phyloP scores from a whole-genome alignment of 2,888 invertebrate species.

The Thera obeliscata region DNA sequence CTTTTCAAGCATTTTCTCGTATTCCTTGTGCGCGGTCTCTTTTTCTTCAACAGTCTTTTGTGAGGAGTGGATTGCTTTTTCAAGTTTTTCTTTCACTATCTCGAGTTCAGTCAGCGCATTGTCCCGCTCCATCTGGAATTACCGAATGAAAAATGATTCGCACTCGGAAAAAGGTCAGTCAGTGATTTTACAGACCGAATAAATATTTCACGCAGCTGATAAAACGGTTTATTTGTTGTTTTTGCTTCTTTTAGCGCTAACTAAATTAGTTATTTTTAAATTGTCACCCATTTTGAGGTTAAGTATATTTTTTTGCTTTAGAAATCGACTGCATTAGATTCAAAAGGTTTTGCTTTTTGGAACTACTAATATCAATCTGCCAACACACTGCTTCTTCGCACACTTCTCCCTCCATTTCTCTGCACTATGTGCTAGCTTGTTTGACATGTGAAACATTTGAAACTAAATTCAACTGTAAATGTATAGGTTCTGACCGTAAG shows the following conservation, averaged over 20 bases:
- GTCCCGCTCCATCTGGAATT: constrained; percentile 91
- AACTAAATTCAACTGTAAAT: neutral
- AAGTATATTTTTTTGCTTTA: too few relatives aligned
- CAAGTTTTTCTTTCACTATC: constrained; percentile 94
- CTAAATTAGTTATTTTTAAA: too few relatives aligned
- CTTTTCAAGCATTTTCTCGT: constrained; percentile 96
- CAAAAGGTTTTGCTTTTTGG: too few relatives aligned
- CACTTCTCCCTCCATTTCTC: too few relatives aligned
- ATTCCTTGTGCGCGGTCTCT: constrained; percentile 94
- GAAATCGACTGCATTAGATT: too few relatives aligned
- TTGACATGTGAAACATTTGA: too few relatives aligned
- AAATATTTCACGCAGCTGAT: neutral
- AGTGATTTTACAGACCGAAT: neutral
- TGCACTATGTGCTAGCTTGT: too few relatives aligned
- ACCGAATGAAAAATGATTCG: constrained; percentile 22
- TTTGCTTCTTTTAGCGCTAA: too few relatives aligned
- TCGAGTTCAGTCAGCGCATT: constrained; percentile 93
- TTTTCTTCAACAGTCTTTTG: constrained; percentile 95
- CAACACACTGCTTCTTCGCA: too few relatives aligned
- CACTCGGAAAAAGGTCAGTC: neutral
- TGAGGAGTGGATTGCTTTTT: constrained; percentile 92
- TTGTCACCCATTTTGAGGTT: too few relatives aligned
- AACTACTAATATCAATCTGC: too few relatives aligned
- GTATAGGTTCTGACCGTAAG: constrained; percentile 86
- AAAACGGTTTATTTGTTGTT: too few relatives aligned